These are phyloP conservation scores for Anastrepha ludens DNA, from an alignment of 1,140 invertebrate genomes.

Conservation along the genomic window DNA sequence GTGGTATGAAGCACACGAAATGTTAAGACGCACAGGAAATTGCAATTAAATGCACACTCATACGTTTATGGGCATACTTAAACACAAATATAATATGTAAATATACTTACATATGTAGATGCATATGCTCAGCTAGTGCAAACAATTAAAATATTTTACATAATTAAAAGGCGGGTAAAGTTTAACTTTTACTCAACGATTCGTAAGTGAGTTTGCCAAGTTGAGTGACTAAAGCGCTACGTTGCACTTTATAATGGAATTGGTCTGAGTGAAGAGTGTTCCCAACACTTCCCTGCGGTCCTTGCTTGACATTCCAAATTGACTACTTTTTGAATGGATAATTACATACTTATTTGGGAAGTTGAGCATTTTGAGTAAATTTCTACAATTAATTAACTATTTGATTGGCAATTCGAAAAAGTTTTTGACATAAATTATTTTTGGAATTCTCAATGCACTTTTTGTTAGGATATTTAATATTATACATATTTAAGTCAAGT, in stretches of 20 bases:
- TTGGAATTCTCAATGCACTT: too few species aligned
- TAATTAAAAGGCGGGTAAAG: conserved; percentile 35
- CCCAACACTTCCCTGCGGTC: not conserved
- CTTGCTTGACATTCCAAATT: not conserved
- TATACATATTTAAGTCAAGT: too few species aligned
- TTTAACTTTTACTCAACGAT: conserved; percentile 1
- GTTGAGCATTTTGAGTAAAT: not conserved
- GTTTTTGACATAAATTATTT: not conserved
- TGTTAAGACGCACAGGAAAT: not conserved
- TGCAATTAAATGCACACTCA: not conserved
- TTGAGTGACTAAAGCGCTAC: conserved; percentile 9
- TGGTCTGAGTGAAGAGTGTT: not conserved
- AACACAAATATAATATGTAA: not conserved
- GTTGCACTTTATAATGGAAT: not conserved
- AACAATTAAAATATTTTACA: conserved; percentile 48
- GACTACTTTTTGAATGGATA: not conserved
- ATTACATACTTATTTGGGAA: not conserved
- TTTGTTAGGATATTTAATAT: not conserved
- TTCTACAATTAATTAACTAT: not conserved
- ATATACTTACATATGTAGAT: not conserved
- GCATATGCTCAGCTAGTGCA: conserved; percentile 18
- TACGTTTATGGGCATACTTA: not conserved
- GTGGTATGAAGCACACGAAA: not conserved
- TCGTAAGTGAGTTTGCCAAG: conserved; percentile 4
- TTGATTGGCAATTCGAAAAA: not conserved